A percentile compares a stretch with the other conserved stretches of the same genome.
These are phyloP conservation scores for Tetanocera ferruginea DNA, from an alignment of 2,888 invertebrate genomes.

Conservation along the genomic window DNA sequence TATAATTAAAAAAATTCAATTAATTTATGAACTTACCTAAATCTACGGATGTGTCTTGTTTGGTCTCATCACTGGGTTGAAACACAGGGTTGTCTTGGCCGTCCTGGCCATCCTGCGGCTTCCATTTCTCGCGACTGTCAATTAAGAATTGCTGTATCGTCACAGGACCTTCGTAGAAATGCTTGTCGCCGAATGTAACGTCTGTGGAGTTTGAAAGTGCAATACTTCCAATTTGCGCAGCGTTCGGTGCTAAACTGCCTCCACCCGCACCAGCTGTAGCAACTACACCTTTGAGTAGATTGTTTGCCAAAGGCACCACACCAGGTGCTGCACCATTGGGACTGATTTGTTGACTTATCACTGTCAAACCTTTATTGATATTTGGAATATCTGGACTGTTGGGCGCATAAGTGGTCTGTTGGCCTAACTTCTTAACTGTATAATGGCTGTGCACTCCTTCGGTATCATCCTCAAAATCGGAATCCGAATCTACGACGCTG, in stretches of 20 bases:
- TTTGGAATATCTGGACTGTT: slow-evolving; percentile 57
- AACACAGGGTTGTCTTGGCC: slow-evolving; percentile 61
- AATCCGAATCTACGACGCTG: slow-evolving; percentile 66
- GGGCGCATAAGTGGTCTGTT: slow-evolving; percentile 59
- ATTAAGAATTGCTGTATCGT: slow-evolving; percentile 82
- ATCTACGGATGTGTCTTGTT: not conserved
- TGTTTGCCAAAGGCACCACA: slow-evolving; percentile 46
- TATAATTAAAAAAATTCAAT: no score
- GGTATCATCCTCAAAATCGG: slow-evolving; percentile 57
- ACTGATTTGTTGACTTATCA: slow-evolving; percentile 58
- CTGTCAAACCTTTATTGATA: slow-evolving; percentile 59
- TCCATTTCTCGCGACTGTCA: slow-evolving; percentile 64
- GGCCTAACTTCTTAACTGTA: slow-evolving; percentile 65
- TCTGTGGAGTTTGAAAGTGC: slow-evolving; percentile 78
- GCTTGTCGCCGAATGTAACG: slow-evolving; percentile 83
- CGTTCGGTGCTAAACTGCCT: slow-evolving; percentile 37
- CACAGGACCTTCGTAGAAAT: slow-evolving; percentile 83
- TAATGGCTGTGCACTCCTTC: slow-evolving; percentile 57
- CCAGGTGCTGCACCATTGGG: slow-evolving; percentile 39
- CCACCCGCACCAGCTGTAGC: slow-evolving; percentile 3
- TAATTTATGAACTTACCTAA: slow-evolving; percentile 27
- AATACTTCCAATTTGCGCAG: slow-evolving; percentile 74
- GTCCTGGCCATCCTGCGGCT: slow-evolving; percentile 49
- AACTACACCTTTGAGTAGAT: slow-evolving; percentile 53
- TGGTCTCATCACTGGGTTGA: slow-evolving; percentile 34